Evolutionary conservation across 2,113 vertebrate genomes (phyloP).

Genomic region (Calypte anna): DNA sequence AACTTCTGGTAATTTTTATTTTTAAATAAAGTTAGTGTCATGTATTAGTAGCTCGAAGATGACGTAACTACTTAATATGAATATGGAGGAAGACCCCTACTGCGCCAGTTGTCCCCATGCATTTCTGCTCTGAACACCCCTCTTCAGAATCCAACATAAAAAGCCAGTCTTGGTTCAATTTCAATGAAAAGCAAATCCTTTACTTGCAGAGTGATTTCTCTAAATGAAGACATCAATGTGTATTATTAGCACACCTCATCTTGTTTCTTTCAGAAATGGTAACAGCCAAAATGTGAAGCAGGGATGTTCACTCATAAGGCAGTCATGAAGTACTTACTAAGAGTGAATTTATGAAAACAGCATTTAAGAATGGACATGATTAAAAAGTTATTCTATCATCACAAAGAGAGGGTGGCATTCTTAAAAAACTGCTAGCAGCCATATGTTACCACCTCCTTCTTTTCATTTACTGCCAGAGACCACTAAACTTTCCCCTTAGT

Average conservation of each 20-base stretch:
- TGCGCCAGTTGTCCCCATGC: not conserved
- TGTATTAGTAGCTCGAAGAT: not conserved
- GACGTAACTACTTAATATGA: not conserved
- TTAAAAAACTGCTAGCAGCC: not conserved
- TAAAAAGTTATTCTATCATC: not conserved
- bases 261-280: not conserved
- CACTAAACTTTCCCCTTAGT: not conserved
- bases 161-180: not conserved
- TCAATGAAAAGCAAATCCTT: not conserved
- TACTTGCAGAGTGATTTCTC: not conserved
- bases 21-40: not conserved
- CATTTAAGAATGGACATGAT: not conserved
- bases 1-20: not conserved
- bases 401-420: not conserved
- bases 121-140: not conserved
- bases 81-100: not conserved
- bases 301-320: not conserved
- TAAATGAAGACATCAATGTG: not conserved
- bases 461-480: not conserved
- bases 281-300: not conserved
- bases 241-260: not conserved
- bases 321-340: not conserved
- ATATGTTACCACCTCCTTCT: not conserved
- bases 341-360: not conserved
- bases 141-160: not conserved